Evolutionary conservation across 2,113 vertebrate genomes (phyloP), one percentile per base, ranked within the genome.

Genomic region (Myotis yumanensis): DNA sequence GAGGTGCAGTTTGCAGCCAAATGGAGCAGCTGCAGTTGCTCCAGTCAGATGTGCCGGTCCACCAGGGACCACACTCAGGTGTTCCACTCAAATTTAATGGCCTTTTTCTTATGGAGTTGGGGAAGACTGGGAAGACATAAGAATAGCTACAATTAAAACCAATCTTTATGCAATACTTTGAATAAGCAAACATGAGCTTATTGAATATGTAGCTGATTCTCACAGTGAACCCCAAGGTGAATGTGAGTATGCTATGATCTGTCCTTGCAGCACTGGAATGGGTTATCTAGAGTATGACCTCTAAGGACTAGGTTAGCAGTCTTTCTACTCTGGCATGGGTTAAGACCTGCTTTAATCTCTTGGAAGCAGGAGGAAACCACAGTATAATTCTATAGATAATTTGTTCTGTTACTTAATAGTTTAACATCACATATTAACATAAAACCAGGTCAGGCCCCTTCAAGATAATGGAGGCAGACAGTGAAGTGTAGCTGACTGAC

Each of bases 321-420:
- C 23, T 77, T 77, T 72, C 30, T 76, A 4, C 23, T 68, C 30
- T 62, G 83, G n/a, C 16, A 2, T 40, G 62, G 68, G 2, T 86
- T 79, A 86, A 20, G 57, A 43, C 30, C 43, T 69, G 15, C 40
- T 96, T 93, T 92, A n/a, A 51, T 87, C 28, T 84, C 46, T 92
- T 51, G 43, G 37, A 92, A 17, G 35, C 22, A 76, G 4, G 62
- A 92, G 11, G 46, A 94, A 85, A 86, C 25, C 22, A 23, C 12
- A n/a, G 16, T 59, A 18, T 72, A 37, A 79, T 73, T 68, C 64
- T 90, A 51, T 76, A 68, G 66, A 43, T 37, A 85, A 51, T n/a
- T 85, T 73, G 14, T 72, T 76, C 20, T 54, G 30, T 89, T 84
- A 14, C 71, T 71, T 92, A 52, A 77, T 72, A 23, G 37, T 52